These are phyloP conservation scores for Drosophila novamexicana DNA, from an alignment of 1,140 invertebrate genomes.

Conservation along the genomic window DNA sequence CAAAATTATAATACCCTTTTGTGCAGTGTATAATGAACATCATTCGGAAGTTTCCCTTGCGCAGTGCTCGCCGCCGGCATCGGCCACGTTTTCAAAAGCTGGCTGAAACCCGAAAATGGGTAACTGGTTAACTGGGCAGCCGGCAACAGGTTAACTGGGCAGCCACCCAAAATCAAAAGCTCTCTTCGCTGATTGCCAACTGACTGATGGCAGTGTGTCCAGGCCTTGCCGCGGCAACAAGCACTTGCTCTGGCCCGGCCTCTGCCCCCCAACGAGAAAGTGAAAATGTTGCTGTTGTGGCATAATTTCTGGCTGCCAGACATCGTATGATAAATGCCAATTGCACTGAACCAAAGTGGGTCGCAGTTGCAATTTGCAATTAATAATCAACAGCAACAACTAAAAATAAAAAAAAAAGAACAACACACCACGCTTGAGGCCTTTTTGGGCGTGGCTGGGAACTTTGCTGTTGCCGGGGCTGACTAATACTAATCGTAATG, in stretches of 20 bases:
- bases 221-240: background rate
- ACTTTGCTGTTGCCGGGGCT: constrained; percentile 12
- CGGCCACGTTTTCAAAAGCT: constrained; percentile 48
- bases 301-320: constrained; percentile 60
- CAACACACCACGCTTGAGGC: constrained; percentile 2
- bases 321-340: constrained; percentile 75
- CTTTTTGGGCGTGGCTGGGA: constrained; percentile 41
- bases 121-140: constrained; percentile 31
- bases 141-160: constrained; percentile 54
- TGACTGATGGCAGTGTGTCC: constrained; percentile 8
- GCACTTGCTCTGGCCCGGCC: constrained; percentile 23
- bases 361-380: constrained; percentile 75
- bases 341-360: constrained; percentile 54
- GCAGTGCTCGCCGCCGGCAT: constrained; percentile 11
- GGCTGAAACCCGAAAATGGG: constrained; percentile 23
- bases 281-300: constrained; percentile 69
- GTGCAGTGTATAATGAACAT: background rate
- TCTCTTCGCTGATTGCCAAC: constrained; percentile 5
- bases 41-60: constrained; percentile 21
- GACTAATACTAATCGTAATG: constrained; percentile 47
- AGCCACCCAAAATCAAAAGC: constrained; percentile 16
- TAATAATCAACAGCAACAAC: constrained; percentile 49
- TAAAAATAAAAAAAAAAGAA: background rate
- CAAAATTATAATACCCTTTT: no score
- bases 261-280: constrained; percentile 58